These are phyloP conservation scores for Scaptomyza hsui DNA, from an alignment of 1,140 invertebrate species.

Conservation along the genomic window DNA sequence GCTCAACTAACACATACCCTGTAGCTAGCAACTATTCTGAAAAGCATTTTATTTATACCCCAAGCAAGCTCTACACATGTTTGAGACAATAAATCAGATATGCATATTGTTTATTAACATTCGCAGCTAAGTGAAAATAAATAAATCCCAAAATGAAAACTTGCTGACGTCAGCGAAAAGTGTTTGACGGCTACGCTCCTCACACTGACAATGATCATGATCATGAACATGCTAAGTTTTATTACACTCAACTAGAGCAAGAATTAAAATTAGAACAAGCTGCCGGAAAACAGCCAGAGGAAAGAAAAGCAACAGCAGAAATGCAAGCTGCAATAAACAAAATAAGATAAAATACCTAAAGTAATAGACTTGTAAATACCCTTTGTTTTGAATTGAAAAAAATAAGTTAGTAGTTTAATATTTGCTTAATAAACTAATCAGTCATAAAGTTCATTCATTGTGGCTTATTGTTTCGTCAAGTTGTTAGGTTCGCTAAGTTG, in stretches of 20 bases:
- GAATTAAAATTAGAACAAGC: neutral
- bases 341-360: neutral
- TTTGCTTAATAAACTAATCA: no score
- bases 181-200: conserved; percentile 5
- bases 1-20: neutral
- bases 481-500: no score
- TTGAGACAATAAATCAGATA: conserved; percentile 21
- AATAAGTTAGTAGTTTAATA: no score
- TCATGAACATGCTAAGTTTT: conserved; percentile 6
- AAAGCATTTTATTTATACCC: no score
- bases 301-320: conserved; percentile 2
- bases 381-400: no score
- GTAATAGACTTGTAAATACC: neutral
- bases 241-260: conserved; percentile 2
- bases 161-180: conserved; percentile 21
- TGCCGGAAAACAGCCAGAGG: neutral
- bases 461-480: no score
- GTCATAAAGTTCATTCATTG: no score
- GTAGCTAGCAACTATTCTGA: no score
- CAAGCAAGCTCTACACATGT: conserved; percentile 1
- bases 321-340: neutral
- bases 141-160: neutral
- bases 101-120: conserved; percentile 18
- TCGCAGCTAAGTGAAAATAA: conserved; percentile 13
- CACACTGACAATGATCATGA: neutral